phyloP scores from a whole-genome alignment of 2,888 invertebrate genomes.

The Crematogaster levior region DNA sequence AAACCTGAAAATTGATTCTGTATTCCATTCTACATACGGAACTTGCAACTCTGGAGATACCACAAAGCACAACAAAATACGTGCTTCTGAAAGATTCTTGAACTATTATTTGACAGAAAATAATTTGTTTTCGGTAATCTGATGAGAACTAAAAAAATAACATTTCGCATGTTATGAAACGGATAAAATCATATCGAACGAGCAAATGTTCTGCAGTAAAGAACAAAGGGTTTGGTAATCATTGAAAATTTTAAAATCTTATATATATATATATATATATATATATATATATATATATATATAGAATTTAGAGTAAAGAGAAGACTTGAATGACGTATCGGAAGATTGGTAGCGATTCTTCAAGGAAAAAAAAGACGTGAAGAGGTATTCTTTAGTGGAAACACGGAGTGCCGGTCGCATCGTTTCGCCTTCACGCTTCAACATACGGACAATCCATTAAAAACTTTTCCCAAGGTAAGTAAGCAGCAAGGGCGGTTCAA shows the following conservation, averaged over 20 bases:
- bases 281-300: too few relatives aligned
- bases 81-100: background rate
- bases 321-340: slow-evolving; percentile 12
- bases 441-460: slow-evolving; percentile 52
- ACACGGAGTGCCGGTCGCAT: slow-evolving; percentile 9
- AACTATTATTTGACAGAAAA: background rate
- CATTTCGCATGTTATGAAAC: background rate
- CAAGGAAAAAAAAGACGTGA: slow-evolving; percentile 13
- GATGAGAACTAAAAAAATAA: background rate
- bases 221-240: background rate
- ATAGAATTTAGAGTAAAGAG: background rate
- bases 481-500: slow-evolving; percentile 53
- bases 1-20: background rate
- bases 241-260: background rate
- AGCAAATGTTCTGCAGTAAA: background rate
- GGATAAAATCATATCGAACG: background rate
- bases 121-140: background rate
- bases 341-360: slow-evolving; percentile 28
- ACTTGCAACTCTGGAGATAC: slow-evolving; percentile 19
- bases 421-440: slow-evolving; percentile 42
- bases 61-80: background rate
- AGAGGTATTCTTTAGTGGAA: slow-evolving; percentile 6
- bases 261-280: too few relatives aligned
- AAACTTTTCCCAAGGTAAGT: slow-evolving; percentile 48
- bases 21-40: background rate